Percentiles rank a stretch among this genome's conserved stretches.
phyloP scores from a whole-genome alignment of 2,113 vertebrate species.

The Sclerurus mexicanus region DNA sequence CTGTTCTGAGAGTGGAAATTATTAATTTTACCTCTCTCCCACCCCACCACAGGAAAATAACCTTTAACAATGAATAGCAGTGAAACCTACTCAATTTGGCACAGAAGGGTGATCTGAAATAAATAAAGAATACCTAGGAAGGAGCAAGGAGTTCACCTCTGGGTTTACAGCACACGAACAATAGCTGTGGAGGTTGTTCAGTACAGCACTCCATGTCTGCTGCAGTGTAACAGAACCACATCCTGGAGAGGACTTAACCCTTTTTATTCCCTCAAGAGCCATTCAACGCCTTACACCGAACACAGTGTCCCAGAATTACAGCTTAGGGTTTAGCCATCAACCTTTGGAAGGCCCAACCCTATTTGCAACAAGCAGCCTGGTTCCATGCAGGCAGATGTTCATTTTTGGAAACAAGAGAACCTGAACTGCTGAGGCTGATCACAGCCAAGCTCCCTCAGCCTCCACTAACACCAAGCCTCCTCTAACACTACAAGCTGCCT shows the following conservation, averaged over 20 bases:
- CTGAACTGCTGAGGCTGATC: background rate
- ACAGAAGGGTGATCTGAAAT: background rate
- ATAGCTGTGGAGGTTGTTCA: background rate
- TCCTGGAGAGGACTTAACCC: background rate
- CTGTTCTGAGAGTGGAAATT: background rate
- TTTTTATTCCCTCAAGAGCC: background rate
- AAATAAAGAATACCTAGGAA: background rate
- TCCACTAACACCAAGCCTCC: background rate
- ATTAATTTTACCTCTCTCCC: background rate
- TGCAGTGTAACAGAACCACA: background rate
- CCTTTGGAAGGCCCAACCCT: background rate
- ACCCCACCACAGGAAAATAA: background rate
- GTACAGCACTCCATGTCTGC: background rate
- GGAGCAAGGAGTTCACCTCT: background rate
- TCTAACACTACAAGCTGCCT: background rate
- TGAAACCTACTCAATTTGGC: background rate
- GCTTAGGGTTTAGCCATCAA: background rate
- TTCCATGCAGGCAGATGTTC: background rate
- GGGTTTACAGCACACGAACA: fast-evolving
- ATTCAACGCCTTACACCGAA: background rate
- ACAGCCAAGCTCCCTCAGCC: background rate
- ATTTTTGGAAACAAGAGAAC: background rate
- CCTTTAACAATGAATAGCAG: background rate
- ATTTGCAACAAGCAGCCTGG: background rate
- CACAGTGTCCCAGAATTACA: background rate